Conservation (phyloP, 1,140 invertebrate species). For the Lineus longissimus region DNA sequence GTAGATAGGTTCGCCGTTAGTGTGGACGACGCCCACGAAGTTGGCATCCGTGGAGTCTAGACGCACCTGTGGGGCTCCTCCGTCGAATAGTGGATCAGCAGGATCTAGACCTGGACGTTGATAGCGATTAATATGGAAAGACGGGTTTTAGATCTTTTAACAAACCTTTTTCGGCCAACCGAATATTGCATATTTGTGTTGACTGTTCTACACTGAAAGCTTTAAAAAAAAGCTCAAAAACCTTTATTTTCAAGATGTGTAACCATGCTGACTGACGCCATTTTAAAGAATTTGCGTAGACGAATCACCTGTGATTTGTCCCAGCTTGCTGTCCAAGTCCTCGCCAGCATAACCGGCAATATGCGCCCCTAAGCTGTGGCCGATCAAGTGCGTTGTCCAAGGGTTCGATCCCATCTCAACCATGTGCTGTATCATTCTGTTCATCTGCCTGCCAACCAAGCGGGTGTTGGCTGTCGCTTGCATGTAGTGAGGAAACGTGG, state of each 20-base stretch:
- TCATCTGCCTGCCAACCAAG: constrained; percentile 84
- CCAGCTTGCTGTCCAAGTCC: constrained; percentile 60
- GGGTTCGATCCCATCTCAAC: background rate
- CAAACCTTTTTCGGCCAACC: background rate
- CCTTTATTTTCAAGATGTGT: too few relatives aligned
- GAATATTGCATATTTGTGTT: background rate
- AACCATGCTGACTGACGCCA: too few relatives aligned
- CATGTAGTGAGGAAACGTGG: constrained; percentile 81
- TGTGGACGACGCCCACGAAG: constrained; percentile 93
- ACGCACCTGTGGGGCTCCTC: constrained; percentile 47
- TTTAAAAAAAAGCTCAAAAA: background rate
- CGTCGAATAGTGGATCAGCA: constrained; percentile 36
- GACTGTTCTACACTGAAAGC: background rate
- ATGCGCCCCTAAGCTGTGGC: constrained; percentile 49
- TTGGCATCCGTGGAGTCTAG: constrained; percentile 66
- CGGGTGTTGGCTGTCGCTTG: constrained; percentile 88
- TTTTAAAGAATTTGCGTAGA: too few relatives aligned
- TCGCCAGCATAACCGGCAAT: constrained; percentile 43
- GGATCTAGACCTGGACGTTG: constrained; percentile 38
- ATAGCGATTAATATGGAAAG: background rate
- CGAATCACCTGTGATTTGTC: constrained; percentile 70
- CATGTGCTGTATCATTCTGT: constrained; percentile 63
- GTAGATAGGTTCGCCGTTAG: constrained; percentile 62
- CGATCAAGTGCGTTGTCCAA: constrained; percentile 39
- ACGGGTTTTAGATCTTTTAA: background rate